These are phyloP conservation scores for Rotaria magnacalcarata DNA, from an alignment of 2,888 invertebrate genomes.

Conservation along the genomic window DNA sequence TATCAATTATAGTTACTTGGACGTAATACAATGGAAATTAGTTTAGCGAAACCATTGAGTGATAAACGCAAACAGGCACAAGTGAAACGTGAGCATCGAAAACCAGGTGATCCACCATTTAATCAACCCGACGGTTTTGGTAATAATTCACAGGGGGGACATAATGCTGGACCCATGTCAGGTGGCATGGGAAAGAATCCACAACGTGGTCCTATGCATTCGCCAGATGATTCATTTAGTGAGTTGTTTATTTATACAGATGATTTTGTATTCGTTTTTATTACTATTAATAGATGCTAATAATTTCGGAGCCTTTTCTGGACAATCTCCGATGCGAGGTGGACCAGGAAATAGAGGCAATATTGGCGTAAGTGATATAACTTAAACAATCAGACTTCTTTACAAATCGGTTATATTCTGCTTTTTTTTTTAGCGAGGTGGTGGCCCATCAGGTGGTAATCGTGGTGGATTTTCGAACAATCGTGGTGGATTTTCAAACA, in stretches of 20 bases:
- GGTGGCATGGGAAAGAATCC: neutral
- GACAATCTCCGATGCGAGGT: neutral
- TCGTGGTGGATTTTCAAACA: neutral
- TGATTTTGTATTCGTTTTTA: neutral
- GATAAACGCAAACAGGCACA: slow-evolving; percentile 79
- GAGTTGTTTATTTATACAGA: neutral
- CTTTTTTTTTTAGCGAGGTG: neutral
- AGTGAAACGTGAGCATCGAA: neutral
- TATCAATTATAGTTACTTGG: slow-evolving; percentile 51
- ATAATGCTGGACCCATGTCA: neutral
- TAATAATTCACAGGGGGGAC: neutral
- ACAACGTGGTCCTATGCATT: neutral
- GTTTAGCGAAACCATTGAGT: slow-evolving; percentile 94
- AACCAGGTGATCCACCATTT: neutral
- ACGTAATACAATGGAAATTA: slow-evolving; percentile 75
- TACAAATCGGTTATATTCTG: too few relatives aligned
- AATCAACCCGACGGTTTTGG: neutral
- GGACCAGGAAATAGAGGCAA: neutral
- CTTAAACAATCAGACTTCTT: neutral
- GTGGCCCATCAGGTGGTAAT: neutral
- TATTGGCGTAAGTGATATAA: neutral
- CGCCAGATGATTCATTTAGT: neutral
- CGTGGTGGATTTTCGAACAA: neutral
- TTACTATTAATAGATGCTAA: too few relatives aligned
- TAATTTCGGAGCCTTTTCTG: neutral